Percentiles rank a stretch among this genome's conserved stretches.
phyloP scores from a whole-genome alignment of 2,888 invertebrate genomes.

The Synergus umbraculus region DNA sequence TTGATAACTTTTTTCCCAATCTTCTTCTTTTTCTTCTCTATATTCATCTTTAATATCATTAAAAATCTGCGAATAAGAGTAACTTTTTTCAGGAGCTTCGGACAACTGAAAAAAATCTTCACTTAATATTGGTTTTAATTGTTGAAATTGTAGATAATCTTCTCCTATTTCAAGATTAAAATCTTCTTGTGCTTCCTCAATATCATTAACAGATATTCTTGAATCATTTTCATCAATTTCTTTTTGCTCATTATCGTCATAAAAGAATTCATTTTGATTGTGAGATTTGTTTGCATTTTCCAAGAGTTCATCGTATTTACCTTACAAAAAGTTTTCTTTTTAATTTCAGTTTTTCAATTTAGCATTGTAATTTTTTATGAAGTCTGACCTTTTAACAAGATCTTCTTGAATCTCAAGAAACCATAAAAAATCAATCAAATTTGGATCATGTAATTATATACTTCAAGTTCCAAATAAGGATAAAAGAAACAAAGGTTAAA shows the following conservation, averaged over 20 bases:
- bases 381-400: background rate
- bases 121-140: background rate
- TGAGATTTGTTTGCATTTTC: background rate
- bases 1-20: background rate
- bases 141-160: background rate
- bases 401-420: background rate
- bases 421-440: too few relatives aligned
- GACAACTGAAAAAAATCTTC: background rate
- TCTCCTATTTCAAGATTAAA: background rate
- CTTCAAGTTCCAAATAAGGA: too few relatives aligned
- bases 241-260: background rate
- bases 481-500: too few relatives aligned
- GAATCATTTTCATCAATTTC: background rate
- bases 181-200: background rate
- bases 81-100: background rate
- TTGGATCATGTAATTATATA: too few relatives aligned
- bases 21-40: background rate
- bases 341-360: background rate
- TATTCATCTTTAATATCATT: slow-evolving; percentile 1
- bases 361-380: too few relatives aligned
- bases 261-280: background rate
- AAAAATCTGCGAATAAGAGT: background rate
- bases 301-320: background rate
- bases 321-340: background rate
- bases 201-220: background rate